Evolutionary conservation across 2,113 vertebrate genomes (phyloP), one percentile per base, ranked within the genome.

Genomic region (Lichenostomus cassidix): DNA sequence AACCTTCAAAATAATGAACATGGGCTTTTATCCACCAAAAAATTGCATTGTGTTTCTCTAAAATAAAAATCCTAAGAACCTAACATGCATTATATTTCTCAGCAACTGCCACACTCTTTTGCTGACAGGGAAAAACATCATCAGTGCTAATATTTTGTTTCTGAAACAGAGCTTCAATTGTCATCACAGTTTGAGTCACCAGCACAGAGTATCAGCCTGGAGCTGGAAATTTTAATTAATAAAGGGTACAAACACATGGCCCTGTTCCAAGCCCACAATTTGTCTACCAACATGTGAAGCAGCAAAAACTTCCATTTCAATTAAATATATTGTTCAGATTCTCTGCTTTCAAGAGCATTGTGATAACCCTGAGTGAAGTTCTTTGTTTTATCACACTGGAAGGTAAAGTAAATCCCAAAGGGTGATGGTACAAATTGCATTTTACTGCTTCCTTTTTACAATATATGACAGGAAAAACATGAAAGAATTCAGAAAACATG

Each of bases 171-270:
- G 86, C 29, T 92, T 55, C 91, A 71, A 59, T 88, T 95, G 89
- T 93, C 94, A 91, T 47, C 92, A 78, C 70, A 83, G 73, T 69
- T 96, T 94, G 94, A 92, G 53, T 94, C 81, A 87, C 49, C 77
- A 73, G 62, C 44, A 53, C 44, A 17, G 9, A 84, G 62, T 3
- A 71, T 25, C 60, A 78, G 62, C 58, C 73, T 60, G 69, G 1
- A 82, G 83, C 1, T 84, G 83, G 73, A 62, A 93, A 49, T 37
- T 92, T 80, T 44, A n/a, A 58, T 78, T 91, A 37, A 37, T 37
- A 37, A 37, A 37, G 37, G 63, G 42, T 74, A 55, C 76, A 92
- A 89, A 95, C 77, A 62, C 58, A 1, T 4, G 49, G 91, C 33
- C 62, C 31, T 10, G n/a, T 11, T 92, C 75, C 89, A 78, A 93